A percentile compares a stretch with the other conserved stretches of the same genome.
phyloP scores from a whole-genome alignment of 2,888 invertebrate genomes.

The Scaptomyza parva region DNA sequence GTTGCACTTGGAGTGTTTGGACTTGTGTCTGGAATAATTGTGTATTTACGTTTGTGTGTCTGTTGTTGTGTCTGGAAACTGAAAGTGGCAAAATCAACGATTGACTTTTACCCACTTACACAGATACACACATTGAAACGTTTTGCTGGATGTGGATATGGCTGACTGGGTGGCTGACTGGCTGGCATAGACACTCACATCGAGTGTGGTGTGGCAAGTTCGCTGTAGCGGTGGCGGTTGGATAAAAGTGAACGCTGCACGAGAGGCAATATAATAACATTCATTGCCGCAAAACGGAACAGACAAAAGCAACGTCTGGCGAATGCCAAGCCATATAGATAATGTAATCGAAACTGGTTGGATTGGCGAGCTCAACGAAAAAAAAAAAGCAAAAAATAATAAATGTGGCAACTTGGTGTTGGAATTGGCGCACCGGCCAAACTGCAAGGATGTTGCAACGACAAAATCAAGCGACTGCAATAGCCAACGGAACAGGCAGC shows the following conservation, averaged over 20 bases:
- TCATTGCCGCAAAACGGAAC: constrained; percentile 81
- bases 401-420: constrained; percentile 67
- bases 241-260: constrained; percentile 71
- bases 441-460: constrained; percentile 66
- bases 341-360: constrained; percentile 79
- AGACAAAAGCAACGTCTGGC: constrained; percentile 44
- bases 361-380: constrained; percentile 43
- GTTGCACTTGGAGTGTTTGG: constrained; percentile 67
- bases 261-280: constrained; percentile 48
- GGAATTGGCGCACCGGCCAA: constrained; percentile 65
- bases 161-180: constrained; percentile 14
- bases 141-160: constrained; percentile 22
- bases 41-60: background rate
- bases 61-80: constrained; percentile 52
- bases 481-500: constrained; percentile 13
- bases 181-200: constrained; percentile 56
- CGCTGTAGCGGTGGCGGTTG: constrained; percentile 42
- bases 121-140: constrained; percentile 6
- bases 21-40: constrained; percentile 16
- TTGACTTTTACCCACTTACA: constrained; percentile 63
- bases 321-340: constrained; percentile 61
- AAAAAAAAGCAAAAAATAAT: too few species aligned
- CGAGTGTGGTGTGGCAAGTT: constrained; percentile 72
- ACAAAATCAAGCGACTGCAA: constrained; percentile 15
- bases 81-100: constrained; percentile 59